Percentiles rank a stretch among this genome's conserved stretches.
Conservation (phyloP, 53 echinoderm and acorn worm species). For the Pentamera pediparva region DNA sequence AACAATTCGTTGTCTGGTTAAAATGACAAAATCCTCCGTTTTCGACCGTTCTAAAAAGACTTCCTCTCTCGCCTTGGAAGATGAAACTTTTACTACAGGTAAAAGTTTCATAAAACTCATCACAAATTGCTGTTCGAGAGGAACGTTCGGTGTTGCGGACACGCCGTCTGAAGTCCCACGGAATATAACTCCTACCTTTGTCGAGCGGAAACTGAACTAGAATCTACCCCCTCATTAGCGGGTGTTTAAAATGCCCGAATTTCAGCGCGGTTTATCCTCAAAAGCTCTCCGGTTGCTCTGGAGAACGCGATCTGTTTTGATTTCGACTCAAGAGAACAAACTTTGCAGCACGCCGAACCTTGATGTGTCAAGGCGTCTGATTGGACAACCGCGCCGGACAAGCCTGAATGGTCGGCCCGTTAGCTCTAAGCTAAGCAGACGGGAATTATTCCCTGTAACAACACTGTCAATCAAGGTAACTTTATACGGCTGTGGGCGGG, state of each 20-base stretch:
- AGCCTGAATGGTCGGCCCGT: constrained; percentile 90
- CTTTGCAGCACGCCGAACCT: constrained; percentile 67
- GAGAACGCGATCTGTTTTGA: constrained; percentile 53
- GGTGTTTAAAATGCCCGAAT: constrained; percentile 37
- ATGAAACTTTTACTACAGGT: no score
- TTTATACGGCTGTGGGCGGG: constrained; percentile 89
- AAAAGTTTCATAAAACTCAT: no score
- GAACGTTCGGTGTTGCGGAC: no score
- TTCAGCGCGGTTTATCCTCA: constrained; percentile 34
- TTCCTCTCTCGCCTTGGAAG: no score
- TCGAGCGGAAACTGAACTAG: no score
- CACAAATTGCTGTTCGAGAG: no score
- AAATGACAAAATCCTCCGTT: no score
- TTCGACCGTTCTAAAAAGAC: no score
- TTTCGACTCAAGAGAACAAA: constrained; percentile 57
- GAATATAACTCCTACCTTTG: no score
- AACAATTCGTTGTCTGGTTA: no score
- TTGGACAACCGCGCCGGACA: constrained; percentile 86
- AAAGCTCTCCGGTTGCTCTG: constrained; percentile 33
- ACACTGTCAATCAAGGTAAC: constrained; percentile 99
- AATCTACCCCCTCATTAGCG: constrained; percentile 36
- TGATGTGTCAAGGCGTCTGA: constrained; percentile 80
- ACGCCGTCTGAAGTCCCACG: constrained; percentile 26
- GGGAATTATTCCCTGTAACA: constrained; percentile 91
- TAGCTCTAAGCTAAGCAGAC: constrained; percentile 82